Conservation (phyloP, 1,140 invertebrate genomes). For the Phthorimaea operculella region DNA sequence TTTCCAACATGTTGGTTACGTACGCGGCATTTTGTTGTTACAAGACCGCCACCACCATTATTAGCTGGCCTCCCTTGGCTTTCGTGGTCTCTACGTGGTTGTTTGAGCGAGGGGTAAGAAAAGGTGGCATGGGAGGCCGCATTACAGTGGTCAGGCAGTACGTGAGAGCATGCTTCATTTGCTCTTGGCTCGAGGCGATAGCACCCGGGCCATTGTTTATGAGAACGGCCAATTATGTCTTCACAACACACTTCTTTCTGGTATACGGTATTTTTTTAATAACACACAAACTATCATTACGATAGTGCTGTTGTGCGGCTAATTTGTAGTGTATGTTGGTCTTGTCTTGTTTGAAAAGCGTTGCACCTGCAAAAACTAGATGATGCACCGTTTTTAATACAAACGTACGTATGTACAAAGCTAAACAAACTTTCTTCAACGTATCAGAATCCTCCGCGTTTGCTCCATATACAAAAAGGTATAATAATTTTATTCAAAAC, state of each 20-base stretch:
- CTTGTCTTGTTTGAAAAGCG: background rate
- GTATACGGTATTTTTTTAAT: conserved; percentile 44
- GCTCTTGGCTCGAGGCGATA: conserved; percentile 40
- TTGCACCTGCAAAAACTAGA: background rate
- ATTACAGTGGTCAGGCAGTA: conserved; percentile 28
- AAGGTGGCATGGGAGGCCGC: conserved; percentile 20
- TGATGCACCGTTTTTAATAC: too few species aligned
- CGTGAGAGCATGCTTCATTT: conserved; percentile 57
- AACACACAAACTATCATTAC: conserved; percentile 17
- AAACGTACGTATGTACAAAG: too few species aligned
- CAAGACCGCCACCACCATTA: conserved; percentile 19
- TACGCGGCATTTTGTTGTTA: conserved; percentile 41
- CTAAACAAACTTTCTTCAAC: too few species aligned
- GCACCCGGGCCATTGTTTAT: conserved; percentile 53
- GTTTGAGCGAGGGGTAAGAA: conserved; percentile 7
- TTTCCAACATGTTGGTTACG: conserved; percentile 41
- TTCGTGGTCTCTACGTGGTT: background rate
- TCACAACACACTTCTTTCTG: conserved; percentile 47
- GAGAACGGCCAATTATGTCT: conserved; percentile 55
- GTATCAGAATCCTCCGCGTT: too few species aligned
- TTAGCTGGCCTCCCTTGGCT: conserved; percentile 13
- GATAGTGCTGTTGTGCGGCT: conserved; percentile 15
- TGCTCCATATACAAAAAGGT: too few species aligned
- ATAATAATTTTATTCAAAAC: too few species aligned
- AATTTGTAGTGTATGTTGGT: background rate